Percentiles rank a stretch among this genome's conserved stretches.
Conservation (phyloP, 2,113 vertebrate species). For the Poecile atricapillus region DNA sequence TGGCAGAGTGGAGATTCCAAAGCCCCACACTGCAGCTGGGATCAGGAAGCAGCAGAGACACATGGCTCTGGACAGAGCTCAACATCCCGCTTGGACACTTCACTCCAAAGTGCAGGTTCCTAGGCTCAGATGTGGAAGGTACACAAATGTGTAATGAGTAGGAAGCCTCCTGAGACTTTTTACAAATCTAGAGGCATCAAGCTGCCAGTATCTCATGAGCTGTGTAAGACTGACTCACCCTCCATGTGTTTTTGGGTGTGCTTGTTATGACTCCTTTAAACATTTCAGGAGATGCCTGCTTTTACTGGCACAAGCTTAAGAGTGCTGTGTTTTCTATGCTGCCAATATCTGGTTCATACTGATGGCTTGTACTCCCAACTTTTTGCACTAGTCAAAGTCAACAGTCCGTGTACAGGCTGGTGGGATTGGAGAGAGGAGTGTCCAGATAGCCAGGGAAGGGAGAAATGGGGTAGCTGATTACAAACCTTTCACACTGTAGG, state of each 20-base stretch:
- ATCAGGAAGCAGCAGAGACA: neutral
- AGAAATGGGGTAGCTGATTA: neutral
- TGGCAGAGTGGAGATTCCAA: neutral
- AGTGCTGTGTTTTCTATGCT: neutral
- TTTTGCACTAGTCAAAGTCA: neutral
- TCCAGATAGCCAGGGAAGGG: neutral
- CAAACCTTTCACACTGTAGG: neutral
- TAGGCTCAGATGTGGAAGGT: neutral
- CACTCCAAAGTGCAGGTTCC: neutral
- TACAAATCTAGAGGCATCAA: conserved; percentile 19
- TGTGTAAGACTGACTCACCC: conserved; percentile 40
- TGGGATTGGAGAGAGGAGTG: neutral
- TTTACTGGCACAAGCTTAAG: neutral
- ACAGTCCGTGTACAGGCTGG: neutral
- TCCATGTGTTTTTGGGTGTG: conserved; percentile 14
- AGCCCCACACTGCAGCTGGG: neutral
- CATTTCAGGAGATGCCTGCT: neutral
- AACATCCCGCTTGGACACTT: neutral
- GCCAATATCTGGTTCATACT: neutral
- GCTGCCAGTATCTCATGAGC: conserved; percentile 34
- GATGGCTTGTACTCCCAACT: neutral
- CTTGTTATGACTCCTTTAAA: neutral
- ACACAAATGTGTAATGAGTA: conserved; percentile 33
- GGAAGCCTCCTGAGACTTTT: conserved; percentile 27
- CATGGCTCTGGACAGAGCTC: neutral